A percentile compares a stretch with the other conserved stretches of the same genome.
These are phyloP conservation scores for Octopus bimaculoides DNA, from an alignment of 1,140 invertebrate genomes.

Conservation along the genomic window DNA sequence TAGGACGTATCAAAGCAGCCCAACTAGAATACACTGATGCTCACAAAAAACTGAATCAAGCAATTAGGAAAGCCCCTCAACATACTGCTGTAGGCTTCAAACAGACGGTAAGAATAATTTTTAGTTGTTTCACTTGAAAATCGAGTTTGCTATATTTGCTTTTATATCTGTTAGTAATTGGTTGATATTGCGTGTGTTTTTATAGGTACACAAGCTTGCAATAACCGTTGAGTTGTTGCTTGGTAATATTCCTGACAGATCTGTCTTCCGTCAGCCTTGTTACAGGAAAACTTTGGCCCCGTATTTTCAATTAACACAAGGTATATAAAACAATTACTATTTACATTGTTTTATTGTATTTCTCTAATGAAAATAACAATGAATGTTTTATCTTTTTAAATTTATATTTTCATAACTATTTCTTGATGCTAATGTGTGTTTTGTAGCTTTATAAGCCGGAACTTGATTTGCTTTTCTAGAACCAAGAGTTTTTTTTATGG, in stretches of 20 bases:
- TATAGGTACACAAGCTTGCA: constrained; percentile 82
- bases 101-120: constrained; percentile 71
- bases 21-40: constrained; percentile 95
- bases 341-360: too few species aligned
- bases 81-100: constrained; percentile 96
- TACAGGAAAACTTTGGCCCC: constrained; percentile 84
- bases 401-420: too few species aligned
- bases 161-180: neutral
- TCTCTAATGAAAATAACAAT: too few species aligned
- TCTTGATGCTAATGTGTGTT: too few species aligned
- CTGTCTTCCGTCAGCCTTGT: constrained; percentile 74
- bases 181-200: constrained; percentile 14
- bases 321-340: constrained; percentile 36
- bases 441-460: too few species aligned
- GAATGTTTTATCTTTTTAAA: too few species aligned
- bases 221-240: constrained; percentile 94
- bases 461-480: too few species aligned
- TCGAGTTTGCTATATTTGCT: neutral
- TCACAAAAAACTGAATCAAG: constrained; percentile 90
- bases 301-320: constrained; percentile 95
- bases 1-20: constrained; percentile 93
- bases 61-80: constrained; percentile 93
- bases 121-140: neutral
- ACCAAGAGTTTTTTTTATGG: too few species aligned
- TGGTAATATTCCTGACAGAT: constrained; percentile 92